Conservation (phyloP, 2,113 vertebrate genomes). For the Megaceryle torquata region DNA sequence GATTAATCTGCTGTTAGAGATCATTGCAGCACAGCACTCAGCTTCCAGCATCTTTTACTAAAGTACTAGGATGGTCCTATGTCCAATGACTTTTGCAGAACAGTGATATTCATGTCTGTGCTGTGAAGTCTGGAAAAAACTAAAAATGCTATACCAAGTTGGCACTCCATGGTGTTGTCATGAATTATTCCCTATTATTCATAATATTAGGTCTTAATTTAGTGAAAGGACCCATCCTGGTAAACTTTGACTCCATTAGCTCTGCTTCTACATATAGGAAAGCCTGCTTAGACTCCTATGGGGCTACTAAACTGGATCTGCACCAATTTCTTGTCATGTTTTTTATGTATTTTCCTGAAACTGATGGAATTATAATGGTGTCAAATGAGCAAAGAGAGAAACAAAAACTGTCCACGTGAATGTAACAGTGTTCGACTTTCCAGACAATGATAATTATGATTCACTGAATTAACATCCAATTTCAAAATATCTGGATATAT, state of each 20-base stretch:
- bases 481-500: background rate
- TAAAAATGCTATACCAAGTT: background rate
- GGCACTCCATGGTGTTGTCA: background rate
- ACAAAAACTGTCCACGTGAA: background rate
- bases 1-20: background rate
- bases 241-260: background rate
- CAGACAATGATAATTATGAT: background rate
- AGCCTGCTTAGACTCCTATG: background rate
- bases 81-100: background rate
- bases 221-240: background rate
- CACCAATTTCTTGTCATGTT: background rate
- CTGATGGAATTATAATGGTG: background rate
- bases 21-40: background rate
- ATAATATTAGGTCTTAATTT: background rate
- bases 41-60: background rate
- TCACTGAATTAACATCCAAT: background rate
- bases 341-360: background rate
- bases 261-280: background rate
- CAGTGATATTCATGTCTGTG: background rate
- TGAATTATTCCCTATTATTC: background rate
- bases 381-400: background rate
- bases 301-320: background rate
- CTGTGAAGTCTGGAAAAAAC: background rate
- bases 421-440: background rate
- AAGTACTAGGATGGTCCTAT: rapidly evolving